Evolutionary conservation across 2,797 vertebrate species (phyloP).

Genomic region (Capromys pilorides): DNA sequence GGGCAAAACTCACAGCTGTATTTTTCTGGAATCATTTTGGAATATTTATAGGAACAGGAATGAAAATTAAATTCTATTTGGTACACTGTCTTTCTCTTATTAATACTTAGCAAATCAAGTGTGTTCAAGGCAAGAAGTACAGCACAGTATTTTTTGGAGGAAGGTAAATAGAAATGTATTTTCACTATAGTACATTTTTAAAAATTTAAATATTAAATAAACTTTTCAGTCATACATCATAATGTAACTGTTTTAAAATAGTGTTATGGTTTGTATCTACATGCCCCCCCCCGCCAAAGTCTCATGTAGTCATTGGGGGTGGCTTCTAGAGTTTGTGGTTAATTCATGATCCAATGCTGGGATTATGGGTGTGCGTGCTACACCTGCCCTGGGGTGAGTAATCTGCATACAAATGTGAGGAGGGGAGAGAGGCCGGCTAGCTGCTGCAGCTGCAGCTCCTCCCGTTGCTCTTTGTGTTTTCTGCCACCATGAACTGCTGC

Average conservation of each 20-base stretch:
- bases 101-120: background rate
- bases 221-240: background rate
- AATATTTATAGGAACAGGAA: slow-evolving; percentile 41
- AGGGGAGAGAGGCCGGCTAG: no score
- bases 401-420: no score
- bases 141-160: background rate
- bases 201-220: background rate
- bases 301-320: no score
- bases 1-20: background rate
- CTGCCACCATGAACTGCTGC: no score
- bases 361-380: no score
- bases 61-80: slow-evolving; percentile 56
- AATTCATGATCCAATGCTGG: no score
- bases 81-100: background rate
- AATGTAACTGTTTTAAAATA: background rate
- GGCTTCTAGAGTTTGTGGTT: no score
- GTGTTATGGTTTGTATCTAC: no score
- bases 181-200: background rate
- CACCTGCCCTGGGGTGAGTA: no score
- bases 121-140: background rate
- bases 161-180: background rate
- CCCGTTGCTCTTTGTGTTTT: no score
- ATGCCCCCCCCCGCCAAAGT: no score
- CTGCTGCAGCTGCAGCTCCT: no score
- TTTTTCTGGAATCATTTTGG: background rate